Percentiles rank a stretch among this genome's conserved stretches.
Conservation (phyloP, 2,888 invertebrate genomes). For the Pristionchus fissidentatus region DNA sequence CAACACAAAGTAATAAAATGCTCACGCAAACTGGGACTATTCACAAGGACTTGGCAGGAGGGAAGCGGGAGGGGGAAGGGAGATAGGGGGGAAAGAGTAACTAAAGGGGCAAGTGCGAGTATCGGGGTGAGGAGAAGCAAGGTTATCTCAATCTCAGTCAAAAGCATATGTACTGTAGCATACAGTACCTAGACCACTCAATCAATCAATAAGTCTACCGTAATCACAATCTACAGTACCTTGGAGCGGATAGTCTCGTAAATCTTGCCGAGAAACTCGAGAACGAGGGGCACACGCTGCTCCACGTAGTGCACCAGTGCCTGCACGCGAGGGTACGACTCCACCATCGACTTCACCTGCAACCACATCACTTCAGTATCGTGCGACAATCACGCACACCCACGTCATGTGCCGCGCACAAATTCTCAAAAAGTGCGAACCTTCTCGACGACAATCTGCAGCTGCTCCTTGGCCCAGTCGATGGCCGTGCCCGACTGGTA, state of each 20-base stretch:
- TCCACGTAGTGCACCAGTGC: slow-evolving; percentile 8
- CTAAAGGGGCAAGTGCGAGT: neutral
- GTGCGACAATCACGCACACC: neutral
- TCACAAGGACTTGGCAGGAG: slow-evolving; percentile 31
- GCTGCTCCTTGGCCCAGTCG: slow-evolving; percentile 34
- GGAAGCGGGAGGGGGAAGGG: neutral
- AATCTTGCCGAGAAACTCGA: slow-evolving; percentile 32
- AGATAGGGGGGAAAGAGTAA: neutral
- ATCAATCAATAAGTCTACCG: slow-evolving; percentile 2
- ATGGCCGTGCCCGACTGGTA: slow-evolving; percentile 12
- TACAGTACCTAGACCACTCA: neutral
- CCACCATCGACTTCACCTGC: slow-evolving; percentile 17
- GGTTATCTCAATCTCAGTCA: too few species aligned
- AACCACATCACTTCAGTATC: neutral
- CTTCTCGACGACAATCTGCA: slow-evolving; percentile 19
- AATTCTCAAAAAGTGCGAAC: neutral
- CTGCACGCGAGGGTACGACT: slow-evolving; percentile 8
- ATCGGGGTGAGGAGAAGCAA: too few species aligned
- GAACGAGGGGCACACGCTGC: slow-evolving; percentile 11
- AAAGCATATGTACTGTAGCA: too few species aligned
- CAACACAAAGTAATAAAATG: neutral
- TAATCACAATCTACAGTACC: neutral
- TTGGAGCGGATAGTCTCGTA: slow-evolving; percentile 34
- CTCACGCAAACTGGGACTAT: neutral
- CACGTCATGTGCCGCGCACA: neutral